phyloP scores from a whole-genome alignment of 37 sponge, comb jelly and placozoan species.

The Bolinopsis microptera region DNA sequence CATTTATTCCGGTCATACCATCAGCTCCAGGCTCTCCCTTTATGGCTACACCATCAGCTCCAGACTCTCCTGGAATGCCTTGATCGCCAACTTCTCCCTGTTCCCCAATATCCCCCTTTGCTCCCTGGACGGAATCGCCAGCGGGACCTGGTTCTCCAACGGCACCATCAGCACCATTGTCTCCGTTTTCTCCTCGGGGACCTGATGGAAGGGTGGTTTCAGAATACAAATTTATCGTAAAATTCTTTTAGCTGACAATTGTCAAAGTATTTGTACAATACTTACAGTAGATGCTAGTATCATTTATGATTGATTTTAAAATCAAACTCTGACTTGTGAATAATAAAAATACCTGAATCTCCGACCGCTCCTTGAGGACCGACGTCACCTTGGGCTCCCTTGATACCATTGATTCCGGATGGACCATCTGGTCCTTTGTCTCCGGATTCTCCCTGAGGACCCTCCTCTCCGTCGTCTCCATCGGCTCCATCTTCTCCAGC shows the following conservation, averaged over 20 bases:
- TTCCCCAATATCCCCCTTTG: not conserved
- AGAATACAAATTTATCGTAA: too few relatives aligned
- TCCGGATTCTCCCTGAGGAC: not conserved
- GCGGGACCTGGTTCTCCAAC: not conserved
- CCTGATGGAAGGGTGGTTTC: not conserved
- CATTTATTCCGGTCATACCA: not conserved
- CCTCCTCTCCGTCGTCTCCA: slow-evolving; percentile 33
- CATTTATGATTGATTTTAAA: too few relatives aligned
- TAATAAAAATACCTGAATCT: not conserved
- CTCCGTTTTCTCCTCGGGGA: not conserved
- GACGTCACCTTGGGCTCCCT: slow-evolving; percentile 29
- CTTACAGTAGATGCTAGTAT: too few relatives aligned
- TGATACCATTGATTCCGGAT: not conserved
- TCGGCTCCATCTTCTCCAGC: not conserved
- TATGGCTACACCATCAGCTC: slow-evolving; percentile 43
- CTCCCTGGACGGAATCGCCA: not conserved
- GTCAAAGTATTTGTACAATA: too few relatives aligned
- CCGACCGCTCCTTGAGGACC: not conserved
- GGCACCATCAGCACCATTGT: not conserved
- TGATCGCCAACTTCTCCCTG: not conserved
- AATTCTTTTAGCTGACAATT: too few relatives aligned
- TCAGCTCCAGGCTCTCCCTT: slow-evolving; percentile 21
- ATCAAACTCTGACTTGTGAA: too few relatives aligned
- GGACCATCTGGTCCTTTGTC: slow-evolving; percentile 28
- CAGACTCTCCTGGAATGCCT: not conserved